Conservation (phyloP, 2,888 invertebrate genomes). For the Myopa testacea region DNA sequence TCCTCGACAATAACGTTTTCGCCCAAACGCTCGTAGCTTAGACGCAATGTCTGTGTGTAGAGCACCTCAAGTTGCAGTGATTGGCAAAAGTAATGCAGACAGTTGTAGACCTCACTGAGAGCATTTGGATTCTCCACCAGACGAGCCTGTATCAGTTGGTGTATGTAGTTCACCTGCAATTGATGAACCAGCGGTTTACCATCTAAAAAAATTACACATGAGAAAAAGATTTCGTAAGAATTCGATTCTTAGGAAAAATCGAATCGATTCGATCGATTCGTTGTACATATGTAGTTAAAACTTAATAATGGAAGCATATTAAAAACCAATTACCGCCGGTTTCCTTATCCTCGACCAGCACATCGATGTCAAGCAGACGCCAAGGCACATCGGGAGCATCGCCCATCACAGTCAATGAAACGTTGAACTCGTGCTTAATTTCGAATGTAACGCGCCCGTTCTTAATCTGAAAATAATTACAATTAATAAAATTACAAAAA, state of each 20-base stretch:
- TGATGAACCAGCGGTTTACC: slow-evolving; percentile 96
- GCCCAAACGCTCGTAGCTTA: slow-evolving; percentile 89
- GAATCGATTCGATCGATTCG: neutral
- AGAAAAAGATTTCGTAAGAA: neutral
- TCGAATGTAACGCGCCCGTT: slow-evolving; percentile 94
- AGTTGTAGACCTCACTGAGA: slow-evolving; percentile 84
- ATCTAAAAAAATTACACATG: slow-evolving; percentile 70
- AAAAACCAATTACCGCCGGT: slow-evolving; percentile 79
- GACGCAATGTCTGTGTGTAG: slow-evolving; percentile 87
- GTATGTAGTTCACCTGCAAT: slow-evolving; percentile 92
- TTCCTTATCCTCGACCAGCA: slow-evolving; percentile 96
- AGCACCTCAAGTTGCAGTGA: slow-evolving; percentile 92
- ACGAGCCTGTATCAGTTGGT: slow-evolving; percentile 92
- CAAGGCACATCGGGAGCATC: slow-evolving; percentile 94
- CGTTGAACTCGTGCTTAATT: slow-evolving; percentile 96
- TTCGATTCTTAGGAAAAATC: too few relatives aligned
- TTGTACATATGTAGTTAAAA: neutral
- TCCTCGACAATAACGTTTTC: slow-evolving; percentile 91
- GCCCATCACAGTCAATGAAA: slow-evolving; percentile 96
- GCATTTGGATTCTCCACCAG: slow-evolving; percentile 79
- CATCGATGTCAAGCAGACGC: slow-evolving; percentile 93
- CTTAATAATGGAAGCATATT: neutral
- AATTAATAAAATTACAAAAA: slow-evolving; percentile 8
- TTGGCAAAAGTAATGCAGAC: slow-evolving; percentile 93
- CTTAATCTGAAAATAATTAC: slow-evolving; percentile 75